These are phyloP conservation scores for Entomobrya multifasciata DNA, from an alignment of 2,888 invertebrate species.

Conservation along the genomic window DNA sequence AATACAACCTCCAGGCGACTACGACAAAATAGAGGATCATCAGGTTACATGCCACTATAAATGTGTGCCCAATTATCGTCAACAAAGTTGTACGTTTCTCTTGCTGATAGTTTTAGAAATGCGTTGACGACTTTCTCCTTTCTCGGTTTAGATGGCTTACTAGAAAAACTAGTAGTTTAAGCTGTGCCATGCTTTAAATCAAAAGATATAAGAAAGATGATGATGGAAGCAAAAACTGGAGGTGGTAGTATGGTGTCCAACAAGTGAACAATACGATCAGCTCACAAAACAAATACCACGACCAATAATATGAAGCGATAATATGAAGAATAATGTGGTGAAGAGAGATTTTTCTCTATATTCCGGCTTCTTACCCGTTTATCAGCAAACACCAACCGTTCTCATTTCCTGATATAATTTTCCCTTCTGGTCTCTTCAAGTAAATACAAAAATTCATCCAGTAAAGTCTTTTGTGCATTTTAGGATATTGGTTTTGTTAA, in stretches of 20 bases:
- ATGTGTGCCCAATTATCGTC: slow-evolving; percentile 53
- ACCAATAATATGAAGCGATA: slow-evolving; percentile 38
- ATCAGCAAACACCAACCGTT: slow-evolving; percentile 51
- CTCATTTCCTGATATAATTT: slow-evolving; percentile 49
- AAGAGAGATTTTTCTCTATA: slow-evolving; percentile 39
- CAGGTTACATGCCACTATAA: slow-evolving; percentile 58
- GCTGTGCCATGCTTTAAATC: too few species aligned
- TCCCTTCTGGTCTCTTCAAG: background rate
- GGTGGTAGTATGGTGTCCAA: background rate
- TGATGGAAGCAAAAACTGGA: too few species aligned
- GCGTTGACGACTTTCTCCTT: slow-evolving; percentile 42
- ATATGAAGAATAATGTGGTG: slow-evolving; percentile 38
- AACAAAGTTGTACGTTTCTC: slow-evolving; percentile 14
- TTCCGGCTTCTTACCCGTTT: slow-evolving; percentile 21
- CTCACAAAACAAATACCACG: slow-evolving; percentile 17
- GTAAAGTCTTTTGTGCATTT: slow-evolving; percentile 19
- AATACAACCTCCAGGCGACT: slow-evolving; percentile 26
- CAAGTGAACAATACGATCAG: slow-evolving; percentile 19
- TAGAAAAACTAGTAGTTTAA: too few species aligned
- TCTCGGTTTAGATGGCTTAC: background rate
- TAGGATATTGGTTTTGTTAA: slow-evolving; percentile 33
- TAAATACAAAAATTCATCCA: slow-evolving; percentile 27
- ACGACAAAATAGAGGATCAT: slow-evolving; percentile 26
- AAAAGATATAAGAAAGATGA: too few species aligned
- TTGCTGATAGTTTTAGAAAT: slow-evolving; percentile 48